phyloP scores from a whole-genome alignment of 2,113 vertebrate genomes.

The Oriolus oriolus region DNA sequence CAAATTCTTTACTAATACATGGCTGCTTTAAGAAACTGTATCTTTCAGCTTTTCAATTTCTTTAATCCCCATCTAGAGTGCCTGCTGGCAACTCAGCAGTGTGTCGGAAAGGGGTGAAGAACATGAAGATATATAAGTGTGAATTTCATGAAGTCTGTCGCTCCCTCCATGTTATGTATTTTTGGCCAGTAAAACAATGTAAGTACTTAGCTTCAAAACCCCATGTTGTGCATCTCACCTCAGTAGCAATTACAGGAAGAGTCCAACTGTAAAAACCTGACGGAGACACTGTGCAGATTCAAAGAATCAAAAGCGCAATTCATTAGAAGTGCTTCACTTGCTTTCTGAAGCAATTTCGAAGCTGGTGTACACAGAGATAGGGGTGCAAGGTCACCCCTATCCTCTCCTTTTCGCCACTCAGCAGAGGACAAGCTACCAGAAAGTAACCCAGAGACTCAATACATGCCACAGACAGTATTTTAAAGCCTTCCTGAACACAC shows the following conservation, averaged over 20 bases:
- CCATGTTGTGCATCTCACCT: conserved; percentile 57
- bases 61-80: conserved; percentile 48
- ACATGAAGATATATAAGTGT: conserved; percentile 57
- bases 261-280: conserved; percentile 72
- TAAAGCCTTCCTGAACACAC: neutral
- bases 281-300: conserved; percentile 57
- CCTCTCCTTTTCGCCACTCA: neutral
- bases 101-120: conserved; percentile 50
- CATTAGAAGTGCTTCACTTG: conserved; percentile 59
- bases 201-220: conserved; percentile 52
- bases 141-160: conserved; percentile 52
- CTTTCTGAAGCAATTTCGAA: conserved; percentile 36
- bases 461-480: neutral
- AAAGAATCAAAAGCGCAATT: conserved; percentile 65
- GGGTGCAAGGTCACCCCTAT: conserved; percentile 15
- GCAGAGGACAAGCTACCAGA: neutral
- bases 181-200: conserved; percentile 62
- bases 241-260: conserved; percentile 63
- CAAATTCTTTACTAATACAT: neutral
- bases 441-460: conserved; percentile 24
- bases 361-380: neutral
- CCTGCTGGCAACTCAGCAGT: conserved; percentile 69
- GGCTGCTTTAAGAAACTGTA: conserved; percentile 42
- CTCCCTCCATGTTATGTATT: conserved; percentile 36
- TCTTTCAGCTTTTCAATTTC: conserved; percentile 64